Evolutionary conservation across 2,797 vertebrate species (phyloP).

Genomic region (Gambelia wislizenii): DNA sequence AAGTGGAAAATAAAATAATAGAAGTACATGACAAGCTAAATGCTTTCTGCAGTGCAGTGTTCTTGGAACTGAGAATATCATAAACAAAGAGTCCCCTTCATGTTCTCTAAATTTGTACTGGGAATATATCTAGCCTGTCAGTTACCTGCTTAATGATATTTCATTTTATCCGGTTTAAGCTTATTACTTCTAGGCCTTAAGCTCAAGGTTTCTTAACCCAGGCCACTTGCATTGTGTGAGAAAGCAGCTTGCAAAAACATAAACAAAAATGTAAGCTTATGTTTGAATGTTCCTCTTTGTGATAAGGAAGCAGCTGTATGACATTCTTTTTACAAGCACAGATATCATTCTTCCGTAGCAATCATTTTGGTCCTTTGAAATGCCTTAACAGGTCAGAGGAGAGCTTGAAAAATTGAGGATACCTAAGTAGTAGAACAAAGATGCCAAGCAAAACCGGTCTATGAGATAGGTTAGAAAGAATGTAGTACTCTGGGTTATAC

Average conservation of each 20-base stretch:
- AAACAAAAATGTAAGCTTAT: not conserved
- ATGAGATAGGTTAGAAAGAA: rapidly evolving
- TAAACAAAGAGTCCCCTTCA: conserved; percentile 57
- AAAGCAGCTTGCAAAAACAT: not conserved
- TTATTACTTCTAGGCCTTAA: not conserved
- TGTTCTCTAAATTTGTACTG: conserved; percentile 62
- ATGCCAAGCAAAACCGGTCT: not conserved
- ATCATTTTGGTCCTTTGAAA: not conserved
- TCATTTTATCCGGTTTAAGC: conserved; percentile 40
- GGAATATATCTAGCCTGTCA: conserved; percentile 46
- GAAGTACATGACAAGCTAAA: conserved; percentile 72
- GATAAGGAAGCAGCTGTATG: not conserved
- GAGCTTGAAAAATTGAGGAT: not conserved
- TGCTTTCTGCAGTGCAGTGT: conserved; percentile 59
- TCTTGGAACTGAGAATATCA: conserved; percentile 53
- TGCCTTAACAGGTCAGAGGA: not conserved
- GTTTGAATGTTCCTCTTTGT: not conserved
- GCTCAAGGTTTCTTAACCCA: conserved; percentile 44
- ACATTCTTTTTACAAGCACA: not conserved
- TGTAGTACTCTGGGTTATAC: not conserved
- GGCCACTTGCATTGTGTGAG: not conserved
- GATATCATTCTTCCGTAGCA: conserved; percentile 20
- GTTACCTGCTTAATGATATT: conserved; percentile 31
- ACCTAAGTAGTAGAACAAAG: not conserved
- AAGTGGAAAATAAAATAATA: conserved; percentile 78